Conservation (phyloP, 37 sponge, comb jelly and placozoan genomes). For the Hexactinellida sp. region DNA sequence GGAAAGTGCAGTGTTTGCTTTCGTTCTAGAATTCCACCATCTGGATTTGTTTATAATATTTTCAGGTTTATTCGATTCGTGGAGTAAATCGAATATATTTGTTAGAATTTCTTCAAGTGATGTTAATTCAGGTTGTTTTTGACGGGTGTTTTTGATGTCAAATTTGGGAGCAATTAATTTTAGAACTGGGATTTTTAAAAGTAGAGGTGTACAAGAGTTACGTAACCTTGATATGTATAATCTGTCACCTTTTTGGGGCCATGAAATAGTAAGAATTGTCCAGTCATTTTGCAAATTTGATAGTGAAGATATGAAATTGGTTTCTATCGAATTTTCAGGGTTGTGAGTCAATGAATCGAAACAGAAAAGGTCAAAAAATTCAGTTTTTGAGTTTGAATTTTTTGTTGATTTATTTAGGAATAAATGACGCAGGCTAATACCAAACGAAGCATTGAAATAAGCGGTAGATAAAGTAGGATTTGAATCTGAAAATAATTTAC, state of each 20-base stretch:
- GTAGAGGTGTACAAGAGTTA: neutral
- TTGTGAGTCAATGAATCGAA: neutral
- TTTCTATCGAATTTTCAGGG: neutral
- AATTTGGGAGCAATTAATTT: neutral
- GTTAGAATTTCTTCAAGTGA: neutral
- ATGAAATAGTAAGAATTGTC: neutral
- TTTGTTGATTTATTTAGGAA: neutral
- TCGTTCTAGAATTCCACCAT: neutral
- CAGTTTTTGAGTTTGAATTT: neutral
- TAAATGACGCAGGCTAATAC: neutral
- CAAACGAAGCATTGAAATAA: conserved; percentile 2
- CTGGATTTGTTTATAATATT: neutral
- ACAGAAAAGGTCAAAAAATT: neutral
- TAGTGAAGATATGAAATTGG: neutral
- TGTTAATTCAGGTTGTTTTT: neutral
- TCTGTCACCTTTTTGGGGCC: neutral
- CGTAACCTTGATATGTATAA: neutral
- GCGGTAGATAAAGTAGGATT: neutral
- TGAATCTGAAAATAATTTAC: neutral
- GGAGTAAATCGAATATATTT: neutral
- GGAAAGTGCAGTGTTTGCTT: neutral
- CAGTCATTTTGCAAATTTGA: neutral
- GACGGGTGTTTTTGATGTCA: neutral
- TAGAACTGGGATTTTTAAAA: neutral
- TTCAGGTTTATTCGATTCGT: neutral